Evolutionary conservation across 2,113 vertebrate genomes (phyloP).

Genomic region (Beaufortia kweichowensis): DNA sequence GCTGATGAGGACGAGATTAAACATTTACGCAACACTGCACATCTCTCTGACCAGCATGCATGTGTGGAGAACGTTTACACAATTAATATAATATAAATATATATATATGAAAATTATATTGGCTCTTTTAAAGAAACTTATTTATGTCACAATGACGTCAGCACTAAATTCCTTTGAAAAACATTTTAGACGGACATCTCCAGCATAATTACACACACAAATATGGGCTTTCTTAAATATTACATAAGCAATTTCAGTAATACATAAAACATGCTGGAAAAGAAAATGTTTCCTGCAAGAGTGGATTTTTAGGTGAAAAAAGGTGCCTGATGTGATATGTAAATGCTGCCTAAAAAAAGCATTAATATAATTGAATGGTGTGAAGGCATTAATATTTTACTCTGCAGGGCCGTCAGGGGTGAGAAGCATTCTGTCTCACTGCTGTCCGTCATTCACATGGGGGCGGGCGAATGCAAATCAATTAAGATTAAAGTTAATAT

Average conservation of each 20-base stretch:
- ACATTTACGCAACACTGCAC: not conserved
- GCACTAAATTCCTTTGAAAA: not conserved
- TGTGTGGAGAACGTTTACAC: too few species aligned
- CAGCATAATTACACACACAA: not conserved
- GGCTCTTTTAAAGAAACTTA: not conserved
- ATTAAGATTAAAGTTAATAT: conserved; percentile 61
- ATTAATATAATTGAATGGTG: conserved; percentile 79
- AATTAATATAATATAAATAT: too few species aligned
- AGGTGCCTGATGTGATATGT: conserved; percentile 74
- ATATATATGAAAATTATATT: too few species aligned
- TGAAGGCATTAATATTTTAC: conserved; percentile 73
- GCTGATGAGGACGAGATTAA: not conserved
- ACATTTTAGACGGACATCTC: too few species aligned
- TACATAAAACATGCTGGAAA: not conserved
- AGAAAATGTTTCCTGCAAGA: not conserved
- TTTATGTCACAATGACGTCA: not conserved
- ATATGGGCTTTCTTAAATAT: conserved; percentile 6
- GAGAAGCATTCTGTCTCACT: conserved; percentile 59
- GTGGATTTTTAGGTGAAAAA: not conserved
- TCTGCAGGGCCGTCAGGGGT: conserved; percentile 62
- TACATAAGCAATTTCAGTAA: not conserved
- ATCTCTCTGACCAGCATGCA: not conserved
- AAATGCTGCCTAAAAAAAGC: conserved; percentile 81
- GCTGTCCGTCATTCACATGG: conserved; percentile 62
- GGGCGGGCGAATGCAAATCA: conserved; percentile 58